Percentiles rank a stretch among this genome's conserved stretches.
These are phyloP conservation scores for Cyrtorhinus lividipennis DNA, from an alignment of 1,140 invertebrate genomes.

Conservation along the genomic window DNA sequence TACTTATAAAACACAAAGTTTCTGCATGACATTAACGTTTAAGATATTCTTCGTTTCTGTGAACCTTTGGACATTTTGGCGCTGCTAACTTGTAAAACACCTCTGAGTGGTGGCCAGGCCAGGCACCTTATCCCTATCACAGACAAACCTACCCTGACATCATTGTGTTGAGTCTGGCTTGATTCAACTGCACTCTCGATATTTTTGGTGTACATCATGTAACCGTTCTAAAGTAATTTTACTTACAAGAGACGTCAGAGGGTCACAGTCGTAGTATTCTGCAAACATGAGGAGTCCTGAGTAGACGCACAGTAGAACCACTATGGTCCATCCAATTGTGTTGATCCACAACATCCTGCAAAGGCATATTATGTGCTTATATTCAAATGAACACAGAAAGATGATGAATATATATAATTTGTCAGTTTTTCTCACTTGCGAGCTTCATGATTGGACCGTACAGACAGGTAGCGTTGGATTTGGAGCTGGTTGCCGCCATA, in stretches of 20 bases:
- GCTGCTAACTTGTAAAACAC: too few species aligned
- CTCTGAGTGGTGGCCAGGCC: too few species aligned
- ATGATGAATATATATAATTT: too few species aligned
- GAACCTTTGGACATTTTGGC: too few species aligned
- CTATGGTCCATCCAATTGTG: slow-evolving; percentile 28
- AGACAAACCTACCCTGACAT: too few species aligned
- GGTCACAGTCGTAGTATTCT: slow-evolving; percentile 71
- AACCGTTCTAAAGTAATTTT: background rate
- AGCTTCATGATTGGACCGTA: slow-evolving; percentile 32
- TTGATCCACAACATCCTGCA: slow-evolving; percentile 29
- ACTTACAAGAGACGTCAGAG: slow-evolving; percentile 52
- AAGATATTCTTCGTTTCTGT: too few species aligned
- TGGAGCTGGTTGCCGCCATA: slow-evolving; percentile 44
- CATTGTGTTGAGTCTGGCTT: too few species aligned
- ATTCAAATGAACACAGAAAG: background rate
- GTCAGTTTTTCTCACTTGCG: slow-evolving; percentile 34
- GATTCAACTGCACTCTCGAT: too few species aligned
- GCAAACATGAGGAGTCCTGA: slow-evolving; percentile 71
- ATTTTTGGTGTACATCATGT: too few species aligned
- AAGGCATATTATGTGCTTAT: slow-evolving; percentile 14
- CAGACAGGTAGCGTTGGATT: slow-evolving; percentile 41
- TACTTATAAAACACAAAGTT: too few species aligned
- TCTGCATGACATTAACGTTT: too few species aligned
- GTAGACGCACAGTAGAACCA: slow-evolving; percentile 34
- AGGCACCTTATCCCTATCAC: too few species aligned